A percentile compares a stretch with the other conserved stretches of the same genome.
phyloP scores from a whole-genome alignment of 92 coral and sea anemone genomes.

The Epizoanthus ramosus region DNA sequence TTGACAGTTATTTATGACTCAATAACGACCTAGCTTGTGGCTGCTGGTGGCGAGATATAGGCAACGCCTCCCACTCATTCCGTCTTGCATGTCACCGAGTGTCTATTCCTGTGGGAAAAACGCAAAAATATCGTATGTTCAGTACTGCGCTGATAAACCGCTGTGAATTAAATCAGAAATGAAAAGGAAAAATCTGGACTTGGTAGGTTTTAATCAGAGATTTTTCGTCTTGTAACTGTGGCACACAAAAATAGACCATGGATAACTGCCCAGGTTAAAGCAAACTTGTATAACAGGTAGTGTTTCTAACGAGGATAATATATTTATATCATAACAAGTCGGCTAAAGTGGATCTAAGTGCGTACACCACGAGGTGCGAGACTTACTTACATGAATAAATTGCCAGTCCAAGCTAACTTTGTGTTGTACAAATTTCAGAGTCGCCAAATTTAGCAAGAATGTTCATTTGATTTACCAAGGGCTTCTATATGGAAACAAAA shows the following conservation, averaged over 20 bases:
- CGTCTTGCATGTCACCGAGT: constrained; percentile 2
- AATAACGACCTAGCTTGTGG: constrained; percentile 30
- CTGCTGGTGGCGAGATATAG: constrained; percentile 15
- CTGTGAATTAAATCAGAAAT: background rate
- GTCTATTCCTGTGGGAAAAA: constrained; percentile 41
- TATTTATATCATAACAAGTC: background rate
- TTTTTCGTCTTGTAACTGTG: background rate
- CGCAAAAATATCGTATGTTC: constrained; percentile 30
- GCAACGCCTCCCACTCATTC: background rate
- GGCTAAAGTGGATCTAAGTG: background rate
- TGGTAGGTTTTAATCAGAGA: background rate
- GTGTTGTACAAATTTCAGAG: background rate
- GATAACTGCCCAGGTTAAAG: no score
- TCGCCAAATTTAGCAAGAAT: background rate
- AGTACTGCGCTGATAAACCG: background rate
- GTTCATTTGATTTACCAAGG: background rate
- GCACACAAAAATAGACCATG: background rate
- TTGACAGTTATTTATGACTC: constrained; percentile 15
- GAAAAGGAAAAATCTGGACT: background rate
- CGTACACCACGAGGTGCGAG: constrained; percentile 28
- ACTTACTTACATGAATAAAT: background rate
- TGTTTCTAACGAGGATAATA: background rate
- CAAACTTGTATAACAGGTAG: constrained; percentile 1
- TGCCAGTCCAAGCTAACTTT: background rate
- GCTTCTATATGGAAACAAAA: background rate